Evolutionary conservation across 2,113 vertebrate species (phyloP), one percentile per base, ranked within the genome.

Genomic region (Epinephelus cyanopodus): DNA sequence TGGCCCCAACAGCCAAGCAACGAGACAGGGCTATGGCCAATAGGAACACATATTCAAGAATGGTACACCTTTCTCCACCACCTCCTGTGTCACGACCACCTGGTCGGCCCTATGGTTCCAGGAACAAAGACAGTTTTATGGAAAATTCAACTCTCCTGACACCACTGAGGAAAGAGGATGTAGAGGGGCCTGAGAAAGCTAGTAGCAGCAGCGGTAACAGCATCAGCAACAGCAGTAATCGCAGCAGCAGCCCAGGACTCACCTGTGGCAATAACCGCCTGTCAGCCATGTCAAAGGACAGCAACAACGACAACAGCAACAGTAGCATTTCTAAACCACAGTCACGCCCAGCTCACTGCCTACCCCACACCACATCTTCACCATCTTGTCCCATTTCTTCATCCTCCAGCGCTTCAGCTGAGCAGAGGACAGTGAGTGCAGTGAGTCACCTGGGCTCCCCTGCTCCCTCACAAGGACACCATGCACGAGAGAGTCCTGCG

Each of bases 11-110:
- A 71, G 92, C 94, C 45, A 94, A 95, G 86, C 92, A 95, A 25
- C 91, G 94, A 60, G 94, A 95, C 77, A 83, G 95, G 67, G 94
- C 94, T 39, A 89, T 95, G 95, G 95, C 94, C 73, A 96, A 95
- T 81, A 93, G 95, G 66, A 95, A 95, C 74, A 96, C 95, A 0
- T 96, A 96, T 90, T 96, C 95, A 81, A 89, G 95, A 86, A 86
- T 94, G 62, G 77, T 93, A 68, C 95, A 96, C 81, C 95, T 93
- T 56, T 92, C 95, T 56, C 95, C 94, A 23, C 93, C 95, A 13
- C 93, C 93, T 61, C 94, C 95, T 19, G 95, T 95, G 6, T 95
- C 95, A 47, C 85, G 95, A 37, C 95, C 95, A 18, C 94, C 95
- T 50, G 95, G 95, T 64, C 94, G 95, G 21, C 95, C 95, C 13